phyloP scores from a whole-genome alignment of 2,888 invertebrate genomes.

The Embidobia sp. region DNA sequence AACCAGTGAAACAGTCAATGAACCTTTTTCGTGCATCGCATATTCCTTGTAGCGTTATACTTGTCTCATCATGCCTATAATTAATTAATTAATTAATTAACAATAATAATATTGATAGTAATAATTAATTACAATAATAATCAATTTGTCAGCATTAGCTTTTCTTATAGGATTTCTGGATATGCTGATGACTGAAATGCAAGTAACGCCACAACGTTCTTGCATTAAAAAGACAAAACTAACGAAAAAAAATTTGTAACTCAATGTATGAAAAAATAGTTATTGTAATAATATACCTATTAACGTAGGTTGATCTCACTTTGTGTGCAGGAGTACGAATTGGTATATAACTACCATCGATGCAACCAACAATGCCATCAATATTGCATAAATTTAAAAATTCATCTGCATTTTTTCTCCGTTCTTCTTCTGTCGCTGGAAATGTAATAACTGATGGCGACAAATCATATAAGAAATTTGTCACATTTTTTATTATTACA shows the following conservation, averaged over 20 bases:
- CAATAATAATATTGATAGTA: too few relatives aligned
- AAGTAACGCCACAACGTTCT: too few relatives aligned
- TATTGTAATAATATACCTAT: too few relatives aligned
- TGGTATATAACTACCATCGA: constrained; percentile 6
- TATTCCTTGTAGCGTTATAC: neutral
- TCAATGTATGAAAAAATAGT: too few relatives aligned
- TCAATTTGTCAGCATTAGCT: too few relatives aligned
- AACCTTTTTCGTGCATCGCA: neutral
- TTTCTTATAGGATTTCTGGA: too few relatives aligned
- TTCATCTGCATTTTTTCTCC: neutral
- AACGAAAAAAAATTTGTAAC: too few relatives aligned
- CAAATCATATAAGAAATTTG: neutral
- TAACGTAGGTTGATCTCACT: neutral
- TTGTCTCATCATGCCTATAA: constrained; percentile 4
- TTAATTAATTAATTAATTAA: too few relatives aligned
- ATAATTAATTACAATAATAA: too few relatives aligned
- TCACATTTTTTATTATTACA: too few relatives aligned
- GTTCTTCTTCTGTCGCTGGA: constrained; percentile 3
- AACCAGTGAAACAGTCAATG: neutral
- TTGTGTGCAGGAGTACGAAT: constrained; percentile 10
- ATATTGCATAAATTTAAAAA: constrained; percentile 6
- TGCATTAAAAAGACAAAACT: too few relatives aligned
- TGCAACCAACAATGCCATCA: constrained; percentile 10
- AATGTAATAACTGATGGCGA: neutral
- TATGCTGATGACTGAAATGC: too few relatives aligned